Evolutionary conservation across 2,888 invertebrate genomes (phyloP).

Genomic region (Malthinus flaveolus): DNA sequence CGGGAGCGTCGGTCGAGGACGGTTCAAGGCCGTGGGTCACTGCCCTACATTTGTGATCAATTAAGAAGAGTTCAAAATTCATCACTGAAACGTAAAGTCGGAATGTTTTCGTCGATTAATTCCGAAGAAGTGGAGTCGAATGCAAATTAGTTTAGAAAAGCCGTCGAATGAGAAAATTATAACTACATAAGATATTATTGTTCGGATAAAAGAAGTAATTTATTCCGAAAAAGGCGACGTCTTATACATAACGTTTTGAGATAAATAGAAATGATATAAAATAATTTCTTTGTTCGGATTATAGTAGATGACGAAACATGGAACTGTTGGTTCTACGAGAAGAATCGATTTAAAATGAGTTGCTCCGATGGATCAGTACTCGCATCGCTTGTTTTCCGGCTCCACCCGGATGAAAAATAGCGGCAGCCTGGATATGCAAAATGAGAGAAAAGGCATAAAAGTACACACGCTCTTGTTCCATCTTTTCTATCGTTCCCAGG

Average conservation of each 20-base stretch:
- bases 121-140: background rate
- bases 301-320: slow-evolving; percentile 49
- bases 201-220: too few species aligned
- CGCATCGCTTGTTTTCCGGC: slow-evolving; percentile 43
- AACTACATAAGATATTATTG: too few species aligned
- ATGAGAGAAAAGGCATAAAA: slow-evolving; percentile 51
- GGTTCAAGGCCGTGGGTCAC: slow-evolving; percentile 51
- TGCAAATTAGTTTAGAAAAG: too few species aligned
- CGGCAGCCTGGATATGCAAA: slow-evolving; percentile 48
- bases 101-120: background rate
- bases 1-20: slow-evolving; percentile 47
- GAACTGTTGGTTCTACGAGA: slow-evolving; percentile 31
- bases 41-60: slow-evolving; percentile 45
- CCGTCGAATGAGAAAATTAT: too few species aligned
- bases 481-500: slow-evolving; percentile 34
- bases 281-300: slow-evolving; percentile 51
- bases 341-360: slow-evolving; percentile 44
- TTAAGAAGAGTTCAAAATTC: slow-evolving; percentile 28
- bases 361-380: slow-evolving; percentile 25
- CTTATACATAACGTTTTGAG: slow-evolving; percentile 30
- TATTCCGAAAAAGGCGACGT: too few species aligned
- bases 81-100: background rate
- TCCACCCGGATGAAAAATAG: slow-evolving; percentile 55
- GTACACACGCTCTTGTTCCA: slow-evolving; percentile 48
- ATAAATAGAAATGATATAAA: slow-evolving; percentile 48